These are phyloP conservation scores for Branchipolynoe longqiensis DNA, from an alignment of 2,888 invertebrate species.

Conservation along the genomic window DNA sequence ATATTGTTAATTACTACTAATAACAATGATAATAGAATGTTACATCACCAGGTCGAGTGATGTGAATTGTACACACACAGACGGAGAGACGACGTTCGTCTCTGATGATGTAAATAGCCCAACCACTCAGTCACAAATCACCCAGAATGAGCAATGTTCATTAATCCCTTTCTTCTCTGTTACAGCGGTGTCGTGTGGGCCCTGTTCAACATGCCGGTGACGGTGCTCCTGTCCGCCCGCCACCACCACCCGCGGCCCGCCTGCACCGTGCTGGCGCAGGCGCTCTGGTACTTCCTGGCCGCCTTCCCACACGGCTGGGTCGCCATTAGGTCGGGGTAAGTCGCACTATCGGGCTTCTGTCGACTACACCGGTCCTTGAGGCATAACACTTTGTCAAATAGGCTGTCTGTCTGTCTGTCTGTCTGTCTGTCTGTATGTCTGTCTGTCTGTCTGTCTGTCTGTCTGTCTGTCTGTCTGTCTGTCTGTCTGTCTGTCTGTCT, in stretches of 20 bases:
- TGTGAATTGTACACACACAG: too few relatives aligned
- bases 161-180: neutral
- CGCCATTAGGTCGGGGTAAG: constrained; percentile 55
- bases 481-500: constrained; percentile 63
- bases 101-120: too few relatives aligned
- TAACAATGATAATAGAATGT: too few relatives aligned
- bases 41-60: too few relatives aligned
- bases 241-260: neutral
- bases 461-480: constrained; percentile 65
- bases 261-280: neutral
- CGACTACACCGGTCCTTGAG: too few relatives aligned
- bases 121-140: too few relatives aligned
- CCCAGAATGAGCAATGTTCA: too few relatives aligned
- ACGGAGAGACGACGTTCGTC: too few relatives aligned
- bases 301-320: constrained; percentile 53
- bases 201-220: constrained; percentile 32
- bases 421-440: too few relatives aligned
- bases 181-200: constrained; percentile 47
- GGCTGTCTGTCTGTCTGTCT: constrained; percentile 66
- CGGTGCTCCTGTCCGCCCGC: neutral
- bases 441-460: constrained; percentile 64
- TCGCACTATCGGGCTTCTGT: too few relatives aligned
- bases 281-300: neutral
- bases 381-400: too few relatives aligned
- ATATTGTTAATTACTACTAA: too few relatives aligned